A percentile compares a stretch with the other conserved stretches of the same genome.
phyloP scores from a whole-genome alignment of 2,113 vertebrate species.

The Euleptes europaea region DNA sequence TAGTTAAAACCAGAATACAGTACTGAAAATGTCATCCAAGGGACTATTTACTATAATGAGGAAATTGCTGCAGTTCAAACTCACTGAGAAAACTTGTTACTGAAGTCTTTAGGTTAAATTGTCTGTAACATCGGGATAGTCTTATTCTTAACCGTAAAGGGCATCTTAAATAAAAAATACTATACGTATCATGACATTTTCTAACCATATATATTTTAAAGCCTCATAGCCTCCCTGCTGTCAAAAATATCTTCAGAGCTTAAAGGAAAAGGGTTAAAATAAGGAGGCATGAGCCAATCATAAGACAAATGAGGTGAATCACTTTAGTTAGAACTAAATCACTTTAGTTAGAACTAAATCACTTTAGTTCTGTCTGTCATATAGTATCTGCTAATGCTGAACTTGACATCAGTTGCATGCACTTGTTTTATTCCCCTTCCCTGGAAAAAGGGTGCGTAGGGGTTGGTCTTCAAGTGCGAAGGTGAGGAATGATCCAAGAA shows the following conservation, averaged over 20 bases:
- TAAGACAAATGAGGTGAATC: background rate
- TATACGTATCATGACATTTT: background rate
- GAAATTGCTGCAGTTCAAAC: background rate
- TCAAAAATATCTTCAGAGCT: conserved; percentile 3
- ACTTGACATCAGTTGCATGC: background rate
- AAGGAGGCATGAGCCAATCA: conserved; percentile 16
- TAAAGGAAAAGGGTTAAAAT: background rate
- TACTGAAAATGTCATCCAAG: background rate
- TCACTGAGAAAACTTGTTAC: background rate
- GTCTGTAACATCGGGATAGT: background rate
- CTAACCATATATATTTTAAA: conserved; percentile 9
- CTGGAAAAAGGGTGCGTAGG: background rate
- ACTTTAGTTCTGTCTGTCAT: background rate
- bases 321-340: background rate
- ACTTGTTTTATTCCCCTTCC: background rate
- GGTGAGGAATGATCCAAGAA: background rate
- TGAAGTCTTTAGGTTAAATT: background rate
- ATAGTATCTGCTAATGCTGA: background rate
- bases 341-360: background rate
- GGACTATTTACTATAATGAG: background rate
- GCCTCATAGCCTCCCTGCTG: background rate
- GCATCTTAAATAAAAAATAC: background rate
- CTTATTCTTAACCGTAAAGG: background rate
- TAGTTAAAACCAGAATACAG: background rate
- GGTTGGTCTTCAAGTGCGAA: background rate